phyloP scores from a whole-genome alignment of 2,113 vertebrate species.

The Caretta caretta region DNA sequence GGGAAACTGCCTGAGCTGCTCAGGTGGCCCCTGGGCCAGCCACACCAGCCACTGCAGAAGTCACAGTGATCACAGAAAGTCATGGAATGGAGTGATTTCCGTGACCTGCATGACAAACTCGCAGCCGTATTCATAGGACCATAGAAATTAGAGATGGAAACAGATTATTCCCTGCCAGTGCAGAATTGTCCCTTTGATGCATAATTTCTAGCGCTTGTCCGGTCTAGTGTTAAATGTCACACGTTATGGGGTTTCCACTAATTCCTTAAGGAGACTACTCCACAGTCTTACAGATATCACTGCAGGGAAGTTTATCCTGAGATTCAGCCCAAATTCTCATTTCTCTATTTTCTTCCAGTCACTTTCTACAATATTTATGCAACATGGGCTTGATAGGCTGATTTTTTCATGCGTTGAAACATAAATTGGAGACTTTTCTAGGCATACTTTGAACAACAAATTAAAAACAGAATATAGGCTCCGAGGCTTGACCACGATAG shows the following conservation, averaged over 20 bases:
- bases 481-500: conserved; percentile 19
- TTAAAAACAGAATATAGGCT: conserved; percentile 19
- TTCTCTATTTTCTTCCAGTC: not conserved
- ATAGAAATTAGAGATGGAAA: not conserved
- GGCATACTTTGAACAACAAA: not conserved
- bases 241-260: not conserved
- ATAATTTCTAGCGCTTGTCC: not conserved
- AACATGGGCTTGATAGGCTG: not conserved
- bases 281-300: not conserved
- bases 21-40: no score
- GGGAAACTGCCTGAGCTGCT: no score
- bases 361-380: not conserved
- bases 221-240: not conserved
- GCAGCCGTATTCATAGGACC: not conserved
- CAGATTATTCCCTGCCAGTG: not conserved
- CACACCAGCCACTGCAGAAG: no score
- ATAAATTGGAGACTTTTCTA: not conserved
- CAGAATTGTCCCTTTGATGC: not conserved
- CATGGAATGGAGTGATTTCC: no score
- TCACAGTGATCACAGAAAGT: no score
- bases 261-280: not conserved
- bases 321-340: not conserved
- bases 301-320: not conserved
- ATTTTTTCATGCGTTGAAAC: not conserved
- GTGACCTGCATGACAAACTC: no score